Evolutionary conservation across 2,888 invertebrate genomes (phyloP), one percentile per base, ranked within the genome.

Genomic region (Alsophila aescularia): DNA sequence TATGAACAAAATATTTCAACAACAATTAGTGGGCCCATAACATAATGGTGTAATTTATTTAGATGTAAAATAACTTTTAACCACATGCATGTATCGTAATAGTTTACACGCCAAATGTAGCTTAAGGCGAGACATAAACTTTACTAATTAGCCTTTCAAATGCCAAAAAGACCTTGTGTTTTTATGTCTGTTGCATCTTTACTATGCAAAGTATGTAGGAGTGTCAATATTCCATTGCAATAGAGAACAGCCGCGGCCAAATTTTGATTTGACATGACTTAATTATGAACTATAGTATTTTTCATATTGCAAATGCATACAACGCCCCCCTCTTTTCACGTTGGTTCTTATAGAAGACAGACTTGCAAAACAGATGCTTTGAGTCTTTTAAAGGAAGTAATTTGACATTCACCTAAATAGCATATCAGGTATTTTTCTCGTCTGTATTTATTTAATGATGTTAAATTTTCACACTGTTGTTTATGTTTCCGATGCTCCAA

Each of bases 61-160:
- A 15, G 9, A 41, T 27, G 9, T 34, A 10, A 31, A 47, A 39
- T 32, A 4, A 27, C 31, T 43, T 42, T 10, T 21, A 42, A 13
- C 1, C 2, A 15, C 27, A 41, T 40, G 24, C 12, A 2, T 12
- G 32, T 37, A 44, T 45, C 41, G 44, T 36, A 45, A 50, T 31
- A 40, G 12, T 40, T 24, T 21, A 54, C 41, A 36, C 35, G 44
- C 47, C 52, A 21, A 59, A 56, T 41, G 53, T 34, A 41, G 75
- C 80, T 74, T 21, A 51, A 54, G 72, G 82, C 73, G 49, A 49
- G 52, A 60, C 51, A 43, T 64, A 65, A 77, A 70, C 62, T 73
- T 68, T 70, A 71, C 64, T 62, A 62, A 71, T 72, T 68, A 67
- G 62, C 52, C 34, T 59, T 66, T 66, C 67, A 70, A 75, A 77